Evolutionary conservation across 92 coral and sea anemone genomes (phyloP), one percentile per base, ranked within the genome.

Genomic region (Umimayanthus chanpuru): DNA sequence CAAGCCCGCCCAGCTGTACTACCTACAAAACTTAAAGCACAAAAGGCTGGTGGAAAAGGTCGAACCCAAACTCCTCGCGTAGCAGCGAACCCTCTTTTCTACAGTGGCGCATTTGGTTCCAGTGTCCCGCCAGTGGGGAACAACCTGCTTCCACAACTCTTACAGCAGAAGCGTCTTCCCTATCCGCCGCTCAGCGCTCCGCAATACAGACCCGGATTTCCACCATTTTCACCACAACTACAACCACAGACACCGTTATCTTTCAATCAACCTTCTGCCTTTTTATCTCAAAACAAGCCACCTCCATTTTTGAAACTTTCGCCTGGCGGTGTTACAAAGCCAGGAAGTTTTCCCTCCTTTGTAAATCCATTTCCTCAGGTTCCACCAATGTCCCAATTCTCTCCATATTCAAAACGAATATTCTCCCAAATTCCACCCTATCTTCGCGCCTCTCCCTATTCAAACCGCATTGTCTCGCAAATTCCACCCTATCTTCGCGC

Each of bases 61-160:
- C 78, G 6, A 25, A 36, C 28, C 32, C 43, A 44, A 20, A 15
- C 26, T 43, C 77, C 87, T 30, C 65, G 66, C 10, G 78, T 83
- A 25, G 87, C 87, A 6, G 87, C 44, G 9, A 83, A 83, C 23
- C 87, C 87, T 14, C 87, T 83, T 28, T 83, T 83, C 55, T 83
- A 83, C 73, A 70, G 64, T 28, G 87, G 87, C 25, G 87, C 78
- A 21, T 44, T 44, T 12, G 87, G 87, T 9, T 18, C 66, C 16
- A 25, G 26, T 32, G 43, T 83, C 40, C 44, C 87, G 6, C 44
- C 28, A 32, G 29, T 47, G 18, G 78, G 28, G 26, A 70, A 70
- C 76, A 40, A 67, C 41, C 38, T 82, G 49, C 14, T 70, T 15
- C 87, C 77, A 8, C 87, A 70, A 23, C 87, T 83, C 8, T 70